Percentiles rank a stretch among this genome's conserved stretches.
These are phyloP conservation scores for Threskiornis aethiopicus DNA, from an alignment of 2,797 vertebrate species.

Conservation along the genomic window DNA sequence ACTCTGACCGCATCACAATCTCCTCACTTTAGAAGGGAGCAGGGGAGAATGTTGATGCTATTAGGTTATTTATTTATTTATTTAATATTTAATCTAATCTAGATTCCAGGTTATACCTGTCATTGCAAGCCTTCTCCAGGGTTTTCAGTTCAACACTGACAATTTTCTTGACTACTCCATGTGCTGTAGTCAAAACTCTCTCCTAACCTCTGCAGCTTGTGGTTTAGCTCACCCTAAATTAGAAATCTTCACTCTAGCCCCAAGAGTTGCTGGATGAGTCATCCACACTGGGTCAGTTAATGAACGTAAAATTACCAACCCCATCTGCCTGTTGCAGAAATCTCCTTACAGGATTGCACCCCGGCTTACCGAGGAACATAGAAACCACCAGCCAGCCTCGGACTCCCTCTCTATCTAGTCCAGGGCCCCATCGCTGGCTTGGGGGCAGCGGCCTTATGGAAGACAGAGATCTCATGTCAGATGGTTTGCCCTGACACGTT, in stretches of 20 bases:
- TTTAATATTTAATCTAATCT: not conserved
- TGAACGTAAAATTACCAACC: not conserved
- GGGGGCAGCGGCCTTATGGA: not conserved
- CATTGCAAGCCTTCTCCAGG: not conserved
- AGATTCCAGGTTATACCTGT: not conserved
- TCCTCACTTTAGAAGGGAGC: not conserved
- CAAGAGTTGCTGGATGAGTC: not conserved
- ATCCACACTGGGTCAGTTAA: not conserved
- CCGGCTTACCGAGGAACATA: not conserved
- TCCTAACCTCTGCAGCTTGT: not conserved
- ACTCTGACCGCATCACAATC: not conserved
- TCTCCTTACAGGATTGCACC: not conserved
- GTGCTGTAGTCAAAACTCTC: not conserved
- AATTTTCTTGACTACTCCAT: not conserved
- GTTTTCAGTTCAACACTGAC: not conserved
- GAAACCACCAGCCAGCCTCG: not conserved
- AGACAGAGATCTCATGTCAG: not conserved
- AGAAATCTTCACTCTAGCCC: not conserved
- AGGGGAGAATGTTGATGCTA: not conserved
- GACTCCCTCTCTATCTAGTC: not conserved
- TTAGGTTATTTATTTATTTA: not conserved
- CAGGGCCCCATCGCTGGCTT: not conserved
- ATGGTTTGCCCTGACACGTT: not conserved
- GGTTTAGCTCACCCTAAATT: not conserved
- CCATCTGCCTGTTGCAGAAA: not conserved